Evolutionary conservation across 2,797 vertebrate genomes (phyloP), one percentile per base, ranked within the genome.

Genomic region (Muscicapa comitata): DNA sequence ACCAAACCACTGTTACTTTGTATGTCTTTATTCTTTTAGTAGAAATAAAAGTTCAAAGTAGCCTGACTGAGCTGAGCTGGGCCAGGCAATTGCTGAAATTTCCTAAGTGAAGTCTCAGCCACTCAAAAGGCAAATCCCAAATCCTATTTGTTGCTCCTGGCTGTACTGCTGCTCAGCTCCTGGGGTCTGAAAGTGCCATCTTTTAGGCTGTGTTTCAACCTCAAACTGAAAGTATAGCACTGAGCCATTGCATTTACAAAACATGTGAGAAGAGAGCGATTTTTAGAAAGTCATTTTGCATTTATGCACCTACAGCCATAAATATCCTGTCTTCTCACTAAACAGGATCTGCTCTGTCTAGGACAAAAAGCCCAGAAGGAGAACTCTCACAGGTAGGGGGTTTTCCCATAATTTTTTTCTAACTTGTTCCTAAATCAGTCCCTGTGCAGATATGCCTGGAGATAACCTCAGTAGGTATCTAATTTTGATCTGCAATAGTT

Each of bases 271-370:
- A 61, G 33, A 70, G 29, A 29, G 4, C 51, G 14, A 13, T 24
- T 77, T 87, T 89, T 10, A 70, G 23, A 40, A 90, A 59, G 13
- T 79, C 21, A 25, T 2, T 70, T 90, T 82, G 35, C 8, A 29
- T 8, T 88, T 81, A 4, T 1, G 12, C 18, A 70, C 20, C 23
- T 51, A 4, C 3, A 0, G 3, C 47, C 9, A 0, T 50, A 2
- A 54, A 7, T 19, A 26, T 38, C 40, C 26, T 48, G 16, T 74
- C 51, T 48, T 77, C 24, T 74, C 43, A 42, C 43, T 63, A 51
- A 72, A 23, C 31, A 51, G 50, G 35, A 58, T 66, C 66, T 83
- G 10, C 48, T 90, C 19, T 31, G 18, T 58, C 10, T 74, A 45
- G 8, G 28, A 17, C 57, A 73, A 66, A 53, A 85, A 78, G 21